These are phyloP conservation scores for Drosophila nr. perissopoda DNA, from an alignment of 2,888 invertebrate genomes.

Conservation along the genomic window DNA sequence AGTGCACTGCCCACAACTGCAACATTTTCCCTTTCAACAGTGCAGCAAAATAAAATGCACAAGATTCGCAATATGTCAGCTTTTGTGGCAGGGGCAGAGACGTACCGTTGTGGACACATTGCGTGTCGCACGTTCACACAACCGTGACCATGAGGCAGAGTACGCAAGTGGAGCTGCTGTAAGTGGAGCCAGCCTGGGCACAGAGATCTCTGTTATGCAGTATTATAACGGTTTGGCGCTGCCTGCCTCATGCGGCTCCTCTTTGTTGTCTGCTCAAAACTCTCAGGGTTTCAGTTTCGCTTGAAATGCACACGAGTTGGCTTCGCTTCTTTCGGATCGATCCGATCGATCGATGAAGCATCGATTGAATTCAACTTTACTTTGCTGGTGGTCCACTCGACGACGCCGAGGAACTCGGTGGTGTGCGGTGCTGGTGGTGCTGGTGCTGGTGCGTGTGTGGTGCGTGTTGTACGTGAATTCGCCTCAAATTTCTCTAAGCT, in stretches of 20 bases:
- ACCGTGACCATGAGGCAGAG: constrained; percentile 44
- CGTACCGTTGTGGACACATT: constrained; percentile 23
- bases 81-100: constrained; percentile 22
- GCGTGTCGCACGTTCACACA: constrained; percentile 63
- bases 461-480: constrained; percentile 28
- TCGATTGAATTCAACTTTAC: constrained; percentile 18
- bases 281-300: constrained; percentile 68
- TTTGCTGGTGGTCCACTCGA: constrained; percentile 50
- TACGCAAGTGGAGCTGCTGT: background rate
- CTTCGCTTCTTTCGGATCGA: constrained; percentile 1
- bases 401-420: background rate
- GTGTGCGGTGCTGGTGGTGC: background rate
- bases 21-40: constrained; percentile 51
- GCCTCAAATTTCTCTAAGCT: constrained; percentile 68
- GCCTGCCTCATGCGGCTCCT: constrained; percentile 25
- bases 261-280: constrained; percentile 42
- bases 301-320: constrained; percentile 56
- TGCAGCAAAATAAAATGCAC: constrained; percentile 7
- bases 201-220: constrained; percentile 9
- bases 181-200: background rate
- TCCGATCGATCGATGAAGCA: constrained; percentile 13
- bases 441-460: constrained; percentile 22
- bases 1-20: constrained; percentile 30
- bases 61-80: constrained; percentile 19
- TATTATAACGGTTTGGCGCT: constrained; percentile 25